phyloP scores from a whole-genome alignment of 30 jellyfish, hydroid and myxozoan genomes.

The Aurelia sp. region DNA sequence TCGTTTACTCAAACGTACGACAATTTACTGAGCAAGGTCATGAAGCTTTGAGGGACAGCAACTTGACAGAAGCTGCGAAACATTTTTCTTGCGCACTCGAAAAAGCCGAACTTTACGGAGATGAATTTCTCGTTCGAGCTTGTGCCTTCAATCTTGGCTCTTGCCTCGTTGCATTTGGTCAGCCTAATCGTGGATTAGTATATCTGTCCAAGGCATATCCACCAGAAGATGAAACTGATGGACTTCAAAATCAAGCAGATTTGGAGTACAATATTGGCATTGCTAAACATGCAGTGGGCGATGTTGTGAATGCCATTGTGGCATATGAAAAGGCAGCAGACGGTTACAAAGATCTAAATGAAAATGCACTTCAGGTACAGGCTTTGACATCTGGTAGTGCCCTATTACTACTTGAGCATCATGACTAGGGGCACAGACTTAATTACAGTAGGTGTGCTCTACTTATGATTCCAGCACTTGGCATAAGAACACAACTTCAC shows the following conservation, averaged over 20 bases:
- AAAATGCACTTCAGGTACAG: conserved; percentile 45
- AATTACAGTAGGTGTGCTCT: no score
- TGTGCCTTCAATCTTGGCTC: conserved; percentile 95
- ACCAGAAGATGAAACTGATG: conserved; percentile 67
- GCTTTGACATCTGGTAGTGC: no score
- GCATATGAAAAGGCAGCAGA: conserved; percentile 79
- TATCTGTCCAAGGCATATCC: conserved; percentile 67
- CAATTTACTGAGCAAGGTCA: conserved; percentile 85
- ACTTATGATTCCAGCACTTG: no score
- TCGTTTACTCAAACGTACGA: conserved; percentile 52
- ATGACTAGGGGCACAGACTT: no score
- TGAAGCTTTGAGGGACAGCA: conserved; percentile 59
- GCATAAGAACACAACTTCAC: no score
- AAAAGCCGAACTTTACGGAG: conserved; percentile 61
- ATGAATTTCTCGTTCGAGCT: conserved; percentile 67
- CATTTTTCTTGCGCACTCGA: conserved; percentile 70
- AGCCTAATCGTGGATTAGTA: conserved; percentile 74
- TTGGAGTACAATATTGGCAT: conserved; percentile 88
- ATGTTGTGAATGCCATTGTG: conserved; percentile 69
- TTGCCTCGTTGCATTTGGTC: conserved; percentile 83
- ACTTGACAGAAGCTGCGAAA: conserved; percentile 71
- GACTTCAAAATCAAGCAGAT: conserved; percentile 83
- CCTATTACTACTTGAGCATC: no score
- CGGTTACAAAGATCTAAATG: conserved; percentile 46
- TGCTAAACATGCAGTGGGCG: conserved; percentile 81